These are phyloP conservation scores for Lophius piscatorius DNA, from an alignment of 2,113 vertebrate genomes.

Conservation along the genomic window DNA sequence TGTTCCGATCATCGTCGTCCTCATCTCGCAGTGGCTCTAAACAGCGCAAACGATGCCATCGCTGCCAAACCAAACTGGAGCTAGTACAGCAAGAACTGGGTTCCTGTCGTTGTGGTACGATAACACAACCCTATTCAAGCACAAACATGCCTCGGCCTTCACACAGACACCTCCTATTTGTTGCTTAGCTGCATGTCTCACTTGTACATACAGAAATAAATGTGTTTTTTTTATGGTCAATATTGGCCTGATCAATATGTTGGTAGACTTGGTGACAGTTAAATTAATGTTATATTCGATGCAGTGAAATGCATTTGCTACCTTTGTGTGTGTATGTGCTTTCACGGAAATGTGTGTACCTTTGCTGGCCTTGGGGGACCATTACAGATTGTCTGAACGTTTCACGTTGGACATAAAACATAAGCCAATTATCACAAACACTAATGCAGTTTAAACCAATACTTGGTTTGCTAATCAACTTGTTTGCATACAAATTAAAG, in stretches of 20 bases:
- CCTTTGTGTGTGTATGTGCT: constrained; percentile 36
- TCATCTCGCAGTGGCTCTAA: constrained; percentile 83
- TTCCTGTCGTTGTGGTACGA: constrained; percentile 96
- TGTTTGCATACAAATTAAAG: constrained; percentile 77
- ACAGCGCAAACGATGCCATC: constrained; percentile 96
- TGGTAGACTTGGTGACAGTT: neutral
- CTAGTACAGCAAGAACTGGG: constrained; percentile 98
- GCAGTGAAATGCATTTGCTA: constrained; percentile 2
- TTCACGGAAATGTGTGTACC: constrained; percentile 31
- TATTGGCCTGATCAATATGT: neutral
- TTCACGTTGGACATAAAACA: constrained; percentile 71
- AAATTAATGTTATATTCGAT: neutral
- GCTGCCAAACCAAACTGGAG: constrained; percentile 99
- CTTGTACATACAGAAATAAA: no score
- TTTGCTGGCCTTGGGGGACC: constrained; percentile 49
- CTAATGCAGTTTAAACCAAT: constrained; percentile 74
- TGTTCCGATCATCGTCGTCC: constrained; percentile 52
- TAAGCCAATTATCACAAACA: constrained; percentile 72
- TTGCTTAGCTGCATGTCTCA: no score
- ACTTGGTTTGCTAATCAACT: constrained; percentile 70
- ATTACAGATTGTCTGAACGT: constrained; percentile 50
- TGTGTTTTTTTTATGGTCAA: neutral
- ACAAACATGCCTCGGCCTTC: neutral
- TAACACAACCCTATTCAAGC: neutral
- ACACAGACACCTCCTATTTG: neutral